A percentile compares a stretch with the other conserved stretches of the same genome.
These are phyloP conservation scores for Neuroterus valhalla DNA, from an alignment of 1,140 invertebrate genomes.

Conservation along the genomic window DNA sequence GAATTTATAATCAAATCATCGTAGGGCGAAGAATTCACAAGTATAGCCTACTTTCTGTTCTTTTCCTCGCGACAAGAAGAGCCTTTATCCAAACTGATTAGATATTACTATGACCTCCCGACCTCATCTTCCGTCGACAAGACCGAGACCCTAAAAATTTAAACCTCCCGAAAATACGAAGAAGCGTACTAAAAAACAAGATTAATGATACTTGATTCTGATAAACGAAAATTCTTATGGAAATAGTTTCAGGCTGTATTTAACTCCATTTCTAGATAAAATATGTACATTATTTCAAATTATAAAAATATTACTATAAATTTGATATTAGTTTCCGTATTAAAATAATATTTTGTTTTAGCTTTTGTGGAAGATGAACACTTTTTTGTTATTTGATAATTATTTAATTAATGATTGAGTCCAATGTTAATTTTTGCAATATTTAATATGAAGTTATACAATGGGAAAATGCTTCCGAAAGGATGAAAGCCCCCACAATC, in stretches of 20 bases:
- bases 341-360: too few species aligned
- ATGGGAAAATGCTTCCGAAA: constrained; percentile 9
- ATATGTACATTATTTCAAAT: constrained; percentile 11
- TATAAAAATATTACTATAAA: constrained; percentile 41
- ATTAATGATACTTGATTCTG: constrained; percentile 49
- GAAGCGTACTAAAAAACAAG: constrained; percentile 47
- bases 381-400: too few species aligned
- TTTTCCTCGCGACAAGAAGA: constrained; percentile 60
- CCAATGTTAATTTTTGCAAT: not conserved
- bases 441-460: not conserved
- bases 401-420: too few species aligned
- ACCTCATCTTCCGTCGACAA: constrained; percentile 63
- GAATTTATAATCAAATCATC: constrained; percentile 5
- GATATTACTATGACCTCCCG: constrained; percentile 66
- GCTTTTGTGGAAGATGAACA: too few species aligned
- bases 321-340: constrained; percentile 16
- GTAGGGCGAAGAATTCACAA: constrained; percentile 39
- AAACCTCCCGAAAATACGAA: constrained; percentile 1
- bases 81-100: constrained; percentile 65
- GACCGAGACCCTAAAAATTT: constrained; percentile 41
- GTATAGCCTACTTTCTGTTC: constrained; percentile 62
- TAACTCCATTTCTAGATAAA: constrained; percentile 27
- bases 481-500: not conserved
- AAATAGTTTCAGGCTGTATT: not conserved
- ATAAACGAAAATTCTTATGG: constrained; percentile 29